A percentile compares a stretch with the other conserved stretches of the same genome.
Evolutionary conservation across 2,888 invertebrate species (phyloP).

Genomic region (Meghimatium bilineatum): DNA sequence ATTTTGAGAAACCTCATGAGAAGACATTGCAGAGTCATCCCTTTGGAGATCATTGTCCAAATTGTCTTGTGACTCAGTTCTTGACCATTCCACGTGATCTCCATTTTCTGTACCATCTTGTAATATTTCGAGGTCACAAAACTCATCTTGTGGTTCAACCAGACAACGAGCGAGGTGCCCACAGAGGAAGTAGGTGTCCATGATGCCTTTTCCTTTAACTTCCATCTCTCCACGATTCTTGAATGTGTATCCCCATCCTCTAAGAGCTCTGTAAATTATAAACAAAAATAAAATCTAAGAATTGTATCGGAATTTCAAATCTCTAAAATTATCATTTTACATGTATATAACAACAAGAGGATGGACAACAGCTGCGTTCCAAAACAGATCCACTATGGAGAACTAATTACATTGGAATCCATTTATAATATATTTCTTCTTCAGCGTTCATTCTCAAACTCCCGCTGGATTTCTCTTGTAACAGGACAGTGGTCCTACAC

Average conservation of each 20-base stretch:
- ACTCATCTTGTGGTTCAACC: conserved; percentile 41
- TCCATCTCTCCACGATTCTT: conserved; percentile 42
- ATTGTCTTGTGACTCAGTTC: background rate
- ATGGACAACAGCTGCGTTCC: too few relatives aligned
- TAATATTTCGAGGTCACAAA: conserved; percentile 15
- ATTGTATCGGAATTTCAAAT: too few relatives aligned
- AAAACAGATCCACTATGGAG: too few relatives aligned
- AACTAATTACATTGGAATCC: too few relatives aligned
- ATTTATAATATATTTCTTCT: too few relatives aligned
- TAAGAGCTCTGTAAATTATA: conserved; percentile 30
- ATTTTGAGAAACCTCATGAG: background rate
- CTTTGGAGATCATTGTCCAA: background rate
- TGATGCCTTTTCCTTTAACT: conserved; percentile 48
- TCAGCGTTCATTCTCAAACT: too few relatives aligned
- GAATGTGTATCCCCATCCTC: conserved; percentile 43
- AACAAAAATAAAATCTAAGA: too few relatives aligned
- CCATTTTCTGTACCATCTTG: conserved; percentile 30
- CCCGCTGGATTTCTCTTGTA: too few relatives aligned
- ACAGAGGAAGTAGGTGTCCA: conserved; percentile 47
- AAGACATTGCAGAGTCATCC: background rate
- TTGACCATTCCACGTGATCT: background rate
- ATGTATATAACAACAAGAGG: too few relatives aligned
- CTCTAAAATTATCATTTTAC: too few relatives aligned
- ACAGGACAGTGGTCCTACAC: too few relatives aligned
- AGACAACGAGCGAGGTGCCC: conserved; percentile 28